Base-by-base conservation (phyloP, 1,140 invertebrate genomes). In the Phymastichus coffea region DNA sequence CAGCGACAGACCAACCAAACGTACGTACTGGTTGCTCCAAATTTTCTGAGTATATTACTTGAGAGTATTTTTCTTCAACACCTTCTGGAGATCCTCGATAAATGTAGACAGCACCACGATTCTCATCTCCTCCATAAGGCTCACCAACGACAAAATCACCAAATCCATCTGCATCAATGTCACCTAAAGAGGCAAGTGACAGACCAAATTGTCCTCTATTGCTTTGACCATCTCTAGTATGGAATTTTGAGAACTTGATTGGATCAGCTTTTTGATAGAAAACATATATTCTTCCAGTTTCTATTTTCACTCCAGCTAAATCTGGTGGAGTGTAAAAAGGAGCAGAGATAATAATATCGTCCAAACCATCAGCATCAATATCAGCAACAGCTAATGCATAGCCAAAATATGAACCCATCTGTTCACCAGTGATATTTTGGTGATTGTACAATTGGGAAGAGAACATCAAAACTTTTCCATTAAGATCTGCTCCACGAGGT, bases 401-500 rank as follows among this genome's bases (percentile, higher is more conserved):
- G 4, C 97, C 97, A 78, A 98, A 99, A 72, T 98, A 99, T 2
- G 93, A 88, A 14, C 96, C 97, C 71, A 98, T 87, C 80, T 97
- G 93, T 43, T 91, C 88, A 2, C 95, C 94, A 6, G 88, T 93
- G 25, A 97, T 88, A 69, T 97, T 97, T 61, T 88, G 85, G 40
- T 93, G 83, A 68, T 91, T 92, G 35, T 84, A 85, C 70, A 97
- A 80, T 63, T 91, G 86, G 72, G 90, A 90, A 1, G 87, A 88
- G 70, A 92, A 95, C 0, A 99, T 79, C 0, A 95, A 38, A 8
- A 61, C 57, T 82, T 94, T 89, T 74, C 95, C 95, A 40, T 84
- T 83, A 8, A 97, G 83, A 67, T 88, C 85, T 57, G 85, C 85
- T 43, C 93, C 94, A 66, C 92, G 82, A 1, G 97, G 97, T 79